phyloP scores from a whole-genome alignment of 2,888 invertebrate genomes.

The Coleophora flavipennella region DNA sequence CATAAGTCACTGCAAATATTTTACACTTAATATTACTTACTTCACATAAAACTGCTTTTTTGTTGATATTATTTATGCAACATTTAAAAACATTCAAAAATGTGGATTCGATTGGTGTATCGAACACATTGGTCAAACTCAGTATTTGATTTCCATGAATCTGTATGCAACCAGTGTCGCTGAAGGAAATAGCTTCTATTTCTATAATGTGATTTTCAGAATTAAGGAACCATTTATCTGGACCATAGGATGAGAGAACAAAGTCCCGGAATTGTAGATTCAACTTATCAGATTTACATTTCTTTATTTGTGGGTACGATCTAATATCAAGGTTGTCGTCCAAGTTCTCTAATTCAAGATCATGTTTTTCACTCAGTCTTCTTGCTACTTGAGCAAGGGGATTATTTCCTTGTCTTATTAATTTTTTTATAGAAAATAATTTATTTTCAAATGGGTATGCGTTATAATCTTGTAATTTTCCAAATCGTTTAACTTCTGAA shows the following conservation, averaged over 20 bases:
- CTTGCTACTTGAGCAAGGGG: constrained; percentile 13
- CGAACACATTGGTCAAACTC: constrained; percentile 2
- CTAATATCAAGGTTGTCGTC: not conserved
- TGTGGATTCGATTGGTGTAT: constrained; percentile 2
- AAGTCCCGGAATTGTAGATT: constrained; percentile 6
- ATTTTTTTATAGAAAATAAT: constrained; percentile 10
- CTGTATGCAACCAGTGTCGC: not conserved
- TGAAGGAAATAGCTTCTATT: not conserved
- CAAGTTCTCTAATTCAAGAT: not conserved
- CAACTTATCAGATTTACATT: not conserved
- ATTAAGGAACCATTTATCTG: constrained; percentile 5
- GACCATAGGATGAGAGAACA: constrained; percentile 2
- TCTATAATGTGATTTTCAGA: constrained; percentile 1
- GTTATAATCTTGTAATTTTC: constrained; percentile 7
- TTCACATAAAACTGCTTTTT: not conserved
- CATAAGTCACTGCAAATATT: not conserved
- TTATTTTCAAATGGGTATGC: constrained; percentile 15
- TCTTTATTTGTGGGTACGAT: constrained; percentile 1
- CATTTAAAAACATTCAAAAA: not conserved
- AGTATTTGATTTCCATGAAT: constrained; percentile 3
- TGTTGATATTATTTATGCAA: not conserved
- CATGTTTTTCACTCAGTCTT: constrained; percentile 7
- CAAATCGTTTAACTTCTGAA: constrained; percentile 9
- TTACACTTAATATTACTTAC: constrained; percentile 2
- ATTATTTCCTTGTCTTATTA: constrained; percentile 12